A percentile compares a stretch with the other conserved stretches of the same genome.
Conservation (phyloP, 2,888 invertebrate species). For the Stenotaenia linearis region DNA sequence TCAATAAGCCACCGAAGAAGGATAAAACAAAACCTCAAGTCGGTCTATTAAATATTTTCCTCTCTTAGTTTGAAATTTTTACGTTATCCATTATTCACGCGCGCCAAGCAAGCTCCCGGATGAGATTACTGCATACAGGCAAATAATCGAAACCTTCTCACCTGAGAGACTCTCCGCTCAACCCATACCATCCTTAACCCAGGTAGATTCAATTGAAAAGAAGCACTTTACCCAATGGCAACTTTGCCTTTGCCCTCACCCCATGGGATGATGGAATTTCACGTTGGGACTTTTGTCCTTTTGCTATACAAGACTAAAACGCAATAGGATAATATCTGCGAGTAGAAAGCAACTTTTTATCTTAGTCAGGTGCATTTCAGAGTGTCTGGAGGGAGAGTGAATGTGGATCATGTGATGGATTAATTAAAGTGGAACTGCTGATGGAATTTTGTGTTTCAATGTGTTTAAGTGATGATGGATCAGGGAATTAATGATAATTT, state of each 20-base stretch:
- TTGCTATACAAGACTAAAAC: not conserved
- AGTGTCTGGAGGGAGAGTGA: no score
- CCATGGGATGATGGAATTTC: not conserved
- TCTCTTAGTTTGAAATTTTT: constrained; percentile 10
- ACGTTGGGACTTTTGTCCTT: not conserved
- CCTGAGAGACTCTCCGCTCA: not conserved
- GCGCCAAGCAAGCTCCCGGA: not conserved
- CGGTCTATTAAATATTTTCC: no score
- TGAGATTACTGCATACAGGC: constrained; percentile 24
- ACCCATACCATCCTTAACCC: not conserved
- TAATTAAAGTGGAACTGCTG: no score
- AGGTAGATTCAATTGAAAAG: not conserved
- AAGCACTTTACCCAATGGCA: not conserved
- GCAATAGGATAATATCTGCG: not conserved
- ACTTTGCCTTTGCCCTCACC: not conserved
- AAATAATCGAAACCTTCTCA: not conserved
- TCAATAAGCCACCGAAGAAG: not conserved
- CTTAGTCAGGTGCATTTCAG: not conserved
- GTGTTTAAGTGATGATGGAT: no score
- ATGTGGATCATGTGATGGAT: no score
- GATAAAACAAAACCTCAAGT: not conserved
- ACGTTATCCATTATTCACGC: constrained; percentile 27
- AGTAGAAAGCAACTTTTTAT: not conserved
- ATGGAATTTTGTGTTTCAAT: no score
- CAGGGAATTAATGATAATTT: no score